A percentile compares a stretch with the other conserved stretches of the same genome.
phyloP scores from a whole-genome alignment of 2,888 invertebrate genomes.

The Apoda limacodes region DNA sequence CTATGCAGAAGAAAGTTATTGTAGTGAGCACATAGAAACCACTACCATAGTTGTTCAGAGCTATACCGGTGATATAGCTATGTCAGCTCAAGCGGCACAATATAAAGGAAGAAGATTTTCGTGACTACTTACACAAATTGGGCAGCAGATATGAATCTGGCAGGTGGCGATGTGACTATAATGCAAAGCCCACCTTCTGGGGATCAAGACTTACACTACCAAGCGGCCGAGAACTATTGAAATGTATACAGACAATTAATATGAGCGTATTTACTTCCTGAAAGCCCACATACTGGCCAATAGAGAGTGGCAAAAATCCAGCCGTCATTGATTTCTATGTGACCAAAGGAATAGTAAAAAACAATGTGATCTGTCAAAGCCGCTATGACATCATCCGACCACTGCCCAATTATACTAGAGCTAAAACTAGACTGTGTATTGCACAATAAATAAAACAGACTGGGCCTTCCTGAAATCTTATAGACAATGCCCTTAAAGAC shows the following conservation, averaged over 20 bases:
- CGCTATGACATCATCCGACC: slow-evolving; percentile 15
- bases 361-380: slow-evolving; percentile 11
- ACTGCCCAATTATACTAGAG: slow-evolving; percentile 19
- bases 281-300: slow-evolving; percentile 18
- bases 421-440: too few relatives aligned
- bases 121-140: slow-evolving; percentile 8
- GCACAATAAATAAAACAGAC: too few relatives aligned
- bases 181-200: slow-evolving; percentile 11
- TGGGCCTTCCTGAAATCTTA: too few relatives aligned
- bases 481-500: too few relatives aligned
- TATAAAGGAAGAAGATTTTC: too few relatives aligned
- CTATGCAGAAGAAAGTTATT: too few relatives aligned
- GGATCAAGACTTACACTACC: slow-evolving; percentile 7
- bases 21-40: too few relatives aligned
- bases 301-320: slow-evolving; percentile 15
- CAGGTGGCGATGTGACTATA: slow-evolving; percentile 11
- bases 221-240: slow-evolving; percentile 10
- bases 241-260: slow-evolving; percentile 4
- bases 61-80: too few relatives aligned
- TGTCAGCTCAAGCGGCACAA: too few relatives aligned
- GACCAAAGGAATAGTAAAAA: slow-evolving; percentile 13
- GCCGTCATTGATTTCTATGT: slow-evolving; percentile 14
- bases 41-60: too few relatives aligned
- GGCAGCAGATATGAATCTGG: slow-evolving; percentile 10
- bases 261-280: slow-evolving; percentile 11